Conservation (phyloP, 2,888 invertebrate genomes). For the Bruchidius siliquastri region DNA sequence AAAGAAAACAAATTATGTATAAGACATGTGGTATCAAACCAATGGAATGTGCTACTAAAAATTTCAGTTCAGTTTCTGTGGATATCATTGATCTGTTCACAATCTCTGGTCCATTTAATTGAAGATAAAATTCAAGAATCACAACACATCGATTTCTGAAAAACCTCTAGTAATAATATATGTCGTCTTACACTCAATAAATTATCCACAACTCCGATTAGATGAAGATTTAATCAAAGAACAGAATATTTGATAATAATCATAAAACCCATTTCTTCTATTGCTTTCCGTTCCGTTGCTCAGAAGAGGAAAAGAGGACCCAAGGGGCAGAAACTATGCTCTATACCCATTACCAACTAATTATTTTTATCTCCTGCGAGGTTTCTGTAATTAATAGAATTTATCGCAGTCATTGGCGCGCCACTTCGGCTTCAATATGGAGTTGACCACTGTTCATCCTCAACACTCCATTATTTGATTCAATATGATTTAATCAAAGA, state of each 20-base stretch:
- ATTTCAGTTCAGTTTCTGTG: too few relatives aligned
- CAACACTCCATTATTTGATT: too few relatives aligned
- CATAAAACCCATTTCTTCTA: neutral
- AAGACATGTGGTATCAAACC: too few relatives aligned
- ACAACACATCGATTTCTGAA: neutral
- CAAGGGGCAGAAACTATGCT: neutral
- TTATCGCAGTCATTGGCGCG: neutral
- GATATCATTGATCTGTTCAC: too few relatives aligned
- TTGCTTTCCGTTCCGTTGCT: neutral
- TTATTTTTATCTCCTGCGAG: neutral
- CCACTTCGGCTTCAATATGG: too few relatives aligned
- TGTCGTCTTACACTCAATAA: neutral
- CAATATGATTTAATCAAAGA: too few relatives aligned
- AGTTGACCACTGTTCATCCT: too few relatives aligned
- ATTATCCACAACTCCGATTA: neutral
- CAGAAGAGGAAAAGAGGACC: neutral
- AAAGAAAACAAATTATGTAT: too few relatives aligned
- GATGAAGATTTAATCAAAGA: neutral
- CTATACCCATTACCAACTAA: neutral
- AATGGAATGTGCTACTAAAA: too few relatives aligned
- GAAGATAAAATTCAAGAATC: neutral
- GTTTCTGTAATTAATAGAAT: neutral
- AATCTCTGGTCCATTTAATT: too few relatives aligned
- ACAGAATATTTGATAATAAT: neutral
- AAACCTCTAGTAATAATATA: neutral